These are phyloP conservation scores for Cirrhinus molitorella DNA, from an alignment of 2,797 vertebrate species.

Conservation along the genomic window DNA sequence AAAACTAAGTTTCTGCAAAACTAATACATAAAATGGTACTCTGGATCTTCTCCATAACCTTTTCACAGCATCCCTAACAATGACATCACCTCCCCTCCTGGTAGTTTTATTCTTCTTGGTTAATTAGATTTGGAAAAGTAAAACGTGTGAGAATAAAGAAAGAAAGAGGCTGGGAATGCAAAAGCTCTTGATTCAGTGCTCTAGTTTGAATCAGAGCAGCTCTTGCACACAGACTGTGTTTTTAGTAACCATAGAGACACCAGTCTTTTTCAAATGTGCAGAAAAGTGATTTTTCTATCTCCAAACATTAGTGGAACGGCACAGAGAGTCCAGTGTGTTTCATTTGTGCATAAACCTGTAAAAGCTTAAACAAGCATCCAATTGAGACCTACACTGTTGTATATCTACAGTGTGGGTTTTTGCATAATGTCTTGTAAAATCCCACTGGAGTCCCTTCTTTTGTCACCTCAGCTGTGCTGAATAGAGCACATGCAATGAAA, in stretches of 20 bases:
- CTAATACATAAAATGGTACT: not conserved
- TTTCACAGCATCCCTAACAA: not conserved
- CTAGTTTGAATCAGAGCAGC: conserved; percentile 61
- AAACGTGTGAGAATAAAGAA: conserved; percentile 11
- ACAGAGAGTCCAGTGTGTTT: not conserved
- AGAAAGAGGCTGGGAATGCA: conserved; percentile 55
- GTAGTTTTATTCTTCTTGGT: conserved; percentile 25
- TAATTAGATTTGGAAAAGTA: conserved; percentile 38
- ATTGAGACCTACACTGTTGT: not conserved
- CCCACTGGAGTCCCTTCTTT: conserved; percentile 14
- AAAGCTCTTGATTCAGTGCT: conserved; percentile 49
- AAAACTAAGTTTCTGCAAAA: not conserved
- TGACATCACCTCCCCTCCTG: conserved; percentile 29
- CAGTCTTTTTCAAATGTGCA: conserved; percentile 32
- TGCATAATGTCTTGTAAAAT: conserved; percentile 36
- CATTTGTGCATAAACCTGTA: not conserved
- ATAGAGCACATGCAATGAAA: conserved; percentile 3
- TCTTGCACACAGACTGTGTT: conserved; percentile 64
- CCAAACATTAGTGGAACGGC: not conserved
- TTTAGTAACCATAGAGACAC: conserved; percentile 71
- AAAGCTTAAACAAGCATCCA: conserved; percentile 11
- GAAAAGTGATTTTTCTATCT: conserved; percentile 43
- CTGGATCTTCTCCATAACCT: not conserved
- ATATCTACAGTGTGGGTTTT: not conserved
- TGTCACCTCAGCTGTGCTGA: conserved; percentile 33